Conservation (phyloP, 2,888 invertebrate genomes). For the Rotaria sp. region DNA sequence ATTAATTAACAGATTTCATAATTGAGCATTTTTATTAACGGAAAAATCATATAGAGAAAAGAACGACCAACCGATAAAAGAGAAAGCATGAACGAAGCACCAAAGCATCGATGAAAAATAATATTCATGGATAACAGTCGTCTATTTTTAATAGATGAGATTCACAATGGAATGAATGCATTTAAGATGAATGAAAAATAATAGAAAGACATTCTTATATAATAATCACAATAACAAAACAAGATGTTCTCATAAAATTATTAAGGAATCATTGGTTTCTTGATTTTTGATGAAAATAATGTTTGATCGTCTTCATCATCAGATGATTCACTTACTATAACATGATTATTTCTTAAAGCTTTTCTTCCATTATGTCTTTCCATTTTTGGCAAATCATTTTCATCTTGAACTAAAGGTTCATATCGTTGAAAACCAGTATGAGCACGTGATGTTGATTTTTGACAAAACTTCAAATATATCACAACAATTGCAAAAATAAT, state of each 20-base stretch:
- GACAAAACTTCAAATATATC: background rate
- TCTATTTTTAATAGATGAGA: background rate
- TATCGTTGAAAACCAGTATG: constrained; percentile 10
- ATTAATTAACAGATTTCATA: too few relatives aligned
- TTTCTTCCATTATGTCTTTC: background rate
- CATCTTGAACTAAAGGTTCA: background rate
- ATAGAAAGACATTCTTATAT: background rate
- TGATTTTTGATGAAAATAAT: background rate
- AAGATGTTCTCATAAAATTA: background rate
- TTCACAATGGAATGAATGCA: background rate
- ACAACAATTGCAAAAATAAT: background rate
- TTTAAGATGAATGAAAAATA: background rate
- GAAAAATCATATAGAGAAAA: background rate
- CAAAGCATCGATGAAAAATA: background rate
- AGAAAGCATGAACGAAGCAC: background rate
- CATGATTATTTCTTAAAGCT: background rate
- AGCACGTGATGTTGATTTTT: background rate
- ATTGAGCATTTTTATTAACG: background rate
- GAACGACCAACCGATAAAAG: background rate
- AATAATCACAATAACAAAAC: background rate
- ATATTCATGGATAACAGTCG: background rate
- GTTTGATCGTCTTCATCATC: background rate
- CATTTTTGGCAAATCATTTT: background rate
- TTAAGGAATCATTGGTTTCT: background rate
- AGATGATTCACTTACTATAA: background rate